Evolutionary conservation across 2,888 invertebrate species (phyloP).

Genomic region (Laspeyria flexula): DNA sequence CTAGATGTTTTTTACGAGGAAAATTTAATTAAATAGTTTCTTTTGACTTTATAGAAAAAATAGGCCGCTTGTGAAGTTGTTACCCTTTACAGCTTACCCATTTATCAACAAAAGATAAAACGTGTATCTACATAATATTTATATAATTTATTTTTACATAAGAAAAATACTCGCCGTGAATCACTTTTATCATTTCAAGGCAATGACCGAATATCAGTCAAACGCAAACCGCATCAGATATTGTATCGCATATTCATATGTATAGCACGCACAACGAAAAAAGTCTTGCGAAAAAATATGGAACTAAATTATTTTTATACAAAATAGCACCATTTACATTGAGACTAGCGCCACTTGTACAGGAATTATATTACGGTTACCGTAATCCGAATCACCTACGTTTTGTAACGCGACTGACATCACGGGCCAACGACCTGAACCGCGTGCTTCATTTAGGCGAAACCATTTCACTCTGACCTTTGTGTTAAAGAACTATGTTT

Average conservation of each 20-base stretch:
- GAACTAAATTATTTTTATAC: too few species aligned
- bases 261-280: constrained; percentile 29
- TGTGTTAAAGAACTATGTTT: constrained; percentile 12
- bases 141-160: constrained; percentile 6
- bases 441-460: constrained; percentile 39
- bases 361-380: too few species aligned
- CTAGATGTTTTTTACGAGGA: too few species aligned
- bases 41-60: too few species aligned
- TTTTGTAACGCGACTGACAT: constrained; percentile 45
- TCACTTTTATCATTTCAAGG: constrained; percentile 42
- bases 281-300: too few species aligned
- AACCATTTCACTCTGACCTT: constrained; percentile 40
- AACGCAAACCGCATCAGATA: constrained; percentile 45
- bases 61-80: too few species aligned
- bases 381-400: constrained; percentile 37
- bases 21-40: too few species aligned
- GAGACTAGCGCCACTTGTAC: too few species aligned
- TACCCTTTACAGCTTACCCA: not conserved
- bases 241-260: constrained; percentile 44
- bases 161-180: constrained; percentile 35
- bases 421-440: constrained; percentile 45
- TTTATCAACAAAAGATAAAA: not conserved
- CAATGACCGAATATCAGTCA: constrained; percentile 64
- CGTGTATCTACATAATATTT: not conserved
- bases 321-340: too few species aligned